Percentiles rank a stretch among this genome's conserved stretches.
Evolutionary conservation across 2,113 vertebrate genomes (phyloP).

Genomic region (Abramis brama): DNA sequence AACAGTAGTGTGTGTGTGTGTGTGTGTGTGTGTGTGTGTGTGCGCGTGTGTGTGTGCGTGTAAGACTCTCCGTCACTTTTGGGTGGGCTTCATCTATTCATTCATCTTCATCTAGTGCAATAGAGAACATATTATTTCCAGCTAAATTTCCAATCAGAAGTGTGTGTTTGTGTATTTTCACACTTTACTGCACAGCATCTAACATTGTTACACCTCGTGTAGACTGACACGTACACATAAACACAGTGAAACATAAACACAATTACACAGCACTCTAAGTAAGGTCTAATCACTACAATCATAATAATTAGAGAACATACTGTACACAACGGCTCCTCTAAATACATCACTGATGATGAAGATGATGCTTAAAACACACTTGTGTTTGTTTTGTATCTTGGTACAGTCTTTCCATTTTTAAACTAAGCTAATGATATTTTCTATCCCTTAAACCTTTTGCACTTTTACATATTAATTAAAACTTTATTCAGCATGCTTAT

Average conservation of each 20-base stretch:
- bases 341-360: not conserved
- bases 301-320: slow-evolving; percentile 3
- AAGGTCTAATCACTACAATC: slow-evolving; percentile 1
- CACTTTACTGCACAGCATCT: too few relatives aligned
- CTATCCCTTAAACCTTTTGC: not conserved
- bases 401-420: not conserved
- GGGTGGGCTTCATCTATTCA: too few relatives aligned
- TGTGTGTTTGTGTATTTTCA: too few relatives aligned
- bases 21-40: too few relatives aligned
- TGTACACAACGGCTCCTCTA: not conserved
- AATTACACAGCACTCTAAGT: not conserved
- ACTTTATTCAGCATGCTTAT: not conserved
- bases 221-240: not conserved
- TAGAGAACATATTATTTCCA: not conserved
- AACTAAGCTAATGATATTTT: not conserved
- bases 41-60: too few relatives aligned
- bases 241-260: slow-evolving; percentile 1
- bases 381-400: not conserved
- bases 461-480: not conserved
- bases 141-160: not conserved
- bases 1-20: too few relatives aligned
- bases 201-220: not conserved
- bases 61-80: too few relatives aligned
- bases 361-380: not conserved
- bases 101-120: not conserved